Evolutionary conservation across 2,113 vertebrate species (phyloP).

Genomic region (Nothobranchius kuhntae): DNA sequence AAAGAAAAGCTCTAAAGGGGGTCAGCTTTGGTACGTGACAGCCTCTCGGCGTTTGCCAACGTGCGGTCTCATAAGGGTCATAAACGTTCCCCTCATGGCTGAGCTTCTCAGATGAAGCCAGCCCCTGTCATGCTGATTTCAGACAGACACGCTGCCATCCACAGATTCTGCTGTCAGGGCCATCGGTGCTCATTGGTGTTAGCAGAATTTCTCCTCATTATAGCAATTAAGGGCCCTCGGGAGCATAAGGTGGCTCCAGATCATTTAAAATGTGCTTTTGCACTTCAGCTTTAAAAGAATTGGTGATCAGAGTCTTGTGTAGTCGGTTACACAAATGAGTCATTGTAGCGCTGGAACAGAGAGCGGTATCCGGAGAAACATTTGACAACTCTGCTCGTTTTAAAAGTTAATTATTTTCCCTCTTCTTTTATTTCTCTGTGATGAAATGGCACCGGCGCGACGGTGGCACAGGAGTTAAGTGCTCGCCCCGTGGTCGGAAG

Average conservation of each 20-base stretch:
- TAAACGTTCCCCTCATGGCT: conserved; percentile 53
- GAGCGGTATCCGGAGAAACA: neutral
- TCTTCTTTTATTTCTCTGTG: neutral
- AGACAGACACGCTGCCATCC: conserved; percentile 30
- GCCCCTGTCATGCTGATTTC: conserved; percentile 46
- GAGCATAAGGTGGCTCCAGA: conserved; percentile 30
- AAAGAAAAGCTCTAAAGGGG: conserved; percentile 33
- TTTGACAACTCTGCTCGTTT: neutral
- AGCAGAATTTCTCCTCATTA: conserved; percentile 37
- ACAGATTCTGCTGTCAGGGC: conserved; percentile 24
- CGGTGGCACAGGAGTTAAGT: too few species aligned
- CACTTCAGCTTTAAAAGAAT: conserved; percentile 16
- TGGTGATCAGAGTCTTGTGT: conserved; percentile 15
- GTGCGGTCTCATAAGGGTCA: conserved; percentile 44
- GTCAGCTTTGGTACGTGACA: conserved; percentile 44
- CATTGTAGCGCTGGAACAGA: neutral
- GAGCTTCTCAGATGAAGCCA: conserved; percentile 38
- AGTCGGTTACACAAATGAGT: conserved; percentile 23
- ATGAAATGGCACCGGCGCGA: too few species aligned
- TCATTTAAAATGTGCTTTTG: conserved; percentile 32
- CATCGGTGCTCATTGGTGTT: conserved; percentile 23
- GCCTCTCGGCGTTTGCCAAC: conserved; percentile 38
- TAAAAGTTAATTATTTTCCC: too few species aligned
- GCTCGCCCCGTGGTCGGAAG: too few species aligned
- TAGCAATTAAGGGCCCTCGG: conserved; percentile 37